Base-by-base conservation (phyloP, 2,113 vertebrate genomes). In the Bungarus multicinctus region DNA sequence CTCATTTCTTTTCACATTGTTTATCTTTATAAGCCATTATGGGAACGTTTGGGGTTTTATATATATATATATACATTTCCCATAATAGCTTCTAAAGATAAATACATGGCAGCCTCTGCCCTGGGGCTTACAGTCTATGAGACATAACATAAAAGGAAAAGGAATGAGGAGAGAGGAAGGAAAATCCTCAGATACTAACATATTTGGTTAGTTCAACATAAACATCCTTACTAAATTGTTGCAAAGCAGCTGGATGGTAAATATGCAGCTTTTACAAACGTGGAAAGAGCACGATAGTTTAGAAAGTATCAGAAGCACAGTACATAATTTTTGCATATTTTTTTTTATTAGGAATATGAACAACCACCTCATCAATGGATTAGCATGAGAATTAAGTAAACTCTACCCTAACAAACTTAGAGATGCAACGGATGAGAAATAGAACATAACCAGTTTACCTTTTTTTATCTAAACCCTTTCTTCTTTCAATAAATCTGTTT, bases 1-100 rank as follows among this genome's bases (percentile, higher is more conserved):
- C 95, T 95, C 86, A 30, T 91, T 91, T n/a, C 30, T 25, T 88
- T 60, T 39, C 25, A 30, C 27, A 64, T 64, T 30, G 12, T 30
- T 11, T 12, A 64, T 64, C 27, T 64, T 64, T 64, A 12, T 64
- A 64, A 64, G 10, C 10, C 58, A 60, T 27, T 60, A 30, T 27
- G 58, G 3, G 3, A 60, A 27, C 58, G 10, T 60, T 60, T 60
- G 47, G 47, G 58, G n/a, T n/a, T n/a, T 58, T 60, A 16, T n/a
- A 14, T 5, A 64, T 47, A 5, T 58, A 58, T 58, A 58, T 58
- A 58, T 55, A 60, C 11, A 60, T 0, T 27, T 58, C 57, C 57
- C 23, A 23, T 58, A 60, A 60, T 60, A 25, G 34, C 43, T 85
- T 85, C 11, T 10, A 85, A 85, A 85, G 45, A n/a, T 85, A 8